phyloP scores from a whole-genome alignment of 2,113 vertebrate genomes.

The Crotalus tigris region DNA sequence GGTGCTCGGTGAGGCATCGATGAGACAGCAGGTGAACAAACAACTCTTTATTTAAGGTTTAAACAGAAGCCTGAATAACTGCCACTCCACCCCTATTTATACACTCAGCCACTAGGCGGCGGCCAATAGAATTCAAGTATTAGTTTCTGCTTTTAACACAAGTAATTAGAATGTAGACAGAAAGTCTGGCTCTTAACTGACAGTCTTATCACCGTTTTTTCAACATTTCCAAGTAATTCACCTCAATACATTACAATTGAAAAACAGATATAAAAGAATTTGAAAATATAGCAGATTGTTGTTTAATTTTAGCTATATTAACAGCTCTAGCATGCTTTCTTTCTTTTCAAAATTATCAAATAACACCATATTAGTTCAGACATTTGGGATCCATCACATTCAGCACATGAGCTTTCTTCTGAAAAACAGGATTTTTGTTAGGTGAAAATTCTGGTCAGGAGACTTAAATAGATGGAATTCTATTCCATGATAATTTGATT shows the following conservation, averaged over 20 bases:
- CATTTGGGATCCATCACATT: not conserved
- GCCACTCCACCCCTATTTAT: too few species aligned
- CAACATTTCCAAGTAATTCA: too few species aligned
- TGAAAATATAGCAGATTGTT: not conserved
- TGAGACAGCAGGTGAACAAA: too few species aligned
- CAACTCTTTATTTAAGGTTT: too few species aligned
- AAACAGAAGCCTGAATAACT: too few species aligned
- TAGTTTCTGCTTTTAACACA: too few species aligned
- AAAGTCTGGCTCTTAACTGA: too few species aligned
- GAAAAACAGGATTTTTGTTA: not conserved
- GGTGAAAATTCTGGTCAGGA: not conserved
- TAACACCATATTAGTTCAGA: not conserved
- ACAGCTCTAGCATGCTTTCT: not conserved
- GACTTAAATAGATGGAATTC: not conserved
- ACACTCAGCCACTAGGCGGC: too few species aligned
- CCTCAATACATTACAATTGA: not conserved
- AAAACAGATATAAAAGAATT: not conserved
- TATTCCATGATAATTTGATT: conserved; percentile 4
- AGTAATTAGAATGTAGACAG: too few species aligned
- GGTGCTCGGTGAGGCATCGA: too few species aligned
- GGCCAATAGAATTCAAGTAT: too few species aligned
- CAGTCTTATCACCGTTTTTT: too few species aligned
- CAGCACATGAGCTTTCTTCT: not conserved
- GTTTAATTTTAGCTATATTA: not conserved
- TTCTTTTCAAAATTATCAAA: not conserved